phyloP scores from a whole-genome alignment of 2,113 vertebrate species.

The Vanacampus margaritifer region DNA sequence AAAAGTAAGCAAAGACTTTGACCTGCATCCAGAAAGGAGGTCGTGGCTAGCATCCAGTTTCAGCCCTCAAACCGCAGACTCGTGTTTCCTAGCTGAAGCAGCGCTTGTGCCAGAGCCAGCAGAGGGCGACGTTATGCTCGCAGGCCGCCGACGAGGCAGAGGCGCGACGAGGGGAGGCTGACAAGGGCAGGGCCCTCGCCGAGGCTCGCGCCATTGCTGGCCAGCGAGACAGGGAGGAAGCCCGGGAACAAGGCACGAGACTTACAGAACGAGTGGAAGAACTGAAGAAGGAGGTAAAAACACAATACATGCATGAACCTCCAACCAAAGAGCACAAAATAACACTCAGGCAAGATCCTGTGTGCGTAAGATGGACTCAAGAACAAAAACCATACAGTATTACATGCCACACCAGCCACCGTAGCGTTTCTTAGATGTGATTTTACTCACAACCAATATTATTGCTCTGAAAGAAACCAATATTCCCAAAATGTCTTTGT shows the following conservation, averaged over 20 bases:
- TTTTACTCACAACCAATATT: neutral
- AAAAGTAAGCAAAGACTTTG: neutral
- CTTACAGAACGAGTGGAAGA: constrained; percentile 60
- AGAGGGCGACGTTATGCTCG: constrained; percentile 62
- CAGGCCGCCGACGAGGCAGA: constrained; percentile 47
- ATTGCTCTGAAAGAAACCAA: neutral
- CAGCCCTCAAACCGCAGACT: neutral
- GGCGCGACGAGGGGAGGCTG: constrained; percentile 51
- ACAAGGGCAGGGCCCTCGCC: constrained; percentile 53
- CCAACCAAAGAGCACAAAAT: no score
- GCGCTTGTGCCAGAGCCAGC: constrained; percentile 64
- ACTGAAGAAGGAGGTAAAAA: constrained; percentile 64
- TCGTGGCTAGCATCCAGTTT: neutral
- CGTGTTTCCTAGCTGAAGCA: constrained; percentile 63
- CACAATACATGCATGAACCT: neutral
- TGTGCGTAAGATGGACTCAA: no score
- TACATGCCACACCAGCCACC: no score
- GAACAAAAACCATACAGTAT: no score
- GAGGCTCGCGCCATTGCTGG: constrained; percentile 49
- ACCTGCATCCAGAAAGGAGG: neutral
- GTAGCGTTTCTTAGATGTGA: no score
- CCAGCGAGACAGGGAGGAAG: constrained; percentile 50
- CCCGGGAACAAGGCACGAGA: constrained; percentile 46
- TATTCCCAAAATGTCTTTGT: neutral
- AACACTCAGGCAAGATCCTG: no score